Conservation (phyloP, 1,140 invertebrate species). For the Eriocheir sinensis region DNA sequence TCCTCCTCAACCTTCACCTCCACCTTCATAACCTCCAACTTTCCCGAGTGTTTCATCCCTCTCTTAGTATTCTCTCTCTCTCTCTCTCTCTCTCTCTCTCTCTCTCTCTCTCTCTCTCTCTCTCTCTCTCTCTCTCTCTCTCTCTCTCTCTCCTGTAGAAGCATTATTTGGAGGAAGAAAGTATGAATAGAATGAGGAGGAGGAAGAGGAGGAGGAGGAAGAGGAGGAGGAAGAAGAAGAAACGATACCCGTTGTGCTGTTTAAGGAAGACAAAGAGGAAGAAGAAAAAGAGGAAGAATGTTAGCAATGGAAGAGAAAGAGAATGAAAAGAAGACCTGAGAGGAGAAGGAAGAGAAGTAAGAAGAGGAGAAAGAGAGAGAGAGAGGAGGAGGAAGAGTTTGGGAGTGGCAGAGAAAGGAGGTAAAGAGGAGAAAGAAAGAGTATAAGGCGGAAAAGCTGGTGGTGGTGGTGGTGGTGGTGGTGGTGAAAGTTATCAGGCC, state of each 20-base stretch:
- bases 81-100: neutral
- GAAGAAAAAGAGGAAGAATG: constrained; percentile 28
- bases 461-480: neutral
- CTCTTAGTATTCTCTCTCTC: neutral
- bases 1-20: too few relatives aligned
- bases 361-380: neutral
- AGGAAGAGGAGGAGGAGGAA: neutral
- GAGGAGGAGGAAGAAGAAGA: neutral
- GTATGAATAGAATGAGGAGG: neutral
- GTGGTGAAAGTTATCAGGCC: neutral
- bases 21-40: too few relatives aligned
- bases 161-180: too few relatives aligned
- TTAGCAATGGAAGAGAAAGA: neutral
- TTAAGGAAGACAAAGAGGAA: too few relatives aligned
- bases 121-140: constrained; percentile 62
- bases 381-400: neutral
- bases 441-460: neutral
- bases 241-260: too few relatives aligned
- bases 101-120: constrained; percentile 54
- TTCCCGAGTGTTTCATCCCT: too few relatives aligned
- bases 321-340: neutral
- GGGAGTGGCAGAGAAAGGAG: too few relatives aligned
- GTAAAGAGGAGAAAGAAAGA: too few relatives aligned
- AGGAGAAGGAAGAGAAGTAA: neutral
- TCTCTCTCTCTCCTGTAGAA: constrained; percentile 30